Evolutionary conservation across 2,797 vertebrate species (phyloP), one percentile per base, ranked within the genome.

Genomic region (Denticeps clupeoides): DNA sequence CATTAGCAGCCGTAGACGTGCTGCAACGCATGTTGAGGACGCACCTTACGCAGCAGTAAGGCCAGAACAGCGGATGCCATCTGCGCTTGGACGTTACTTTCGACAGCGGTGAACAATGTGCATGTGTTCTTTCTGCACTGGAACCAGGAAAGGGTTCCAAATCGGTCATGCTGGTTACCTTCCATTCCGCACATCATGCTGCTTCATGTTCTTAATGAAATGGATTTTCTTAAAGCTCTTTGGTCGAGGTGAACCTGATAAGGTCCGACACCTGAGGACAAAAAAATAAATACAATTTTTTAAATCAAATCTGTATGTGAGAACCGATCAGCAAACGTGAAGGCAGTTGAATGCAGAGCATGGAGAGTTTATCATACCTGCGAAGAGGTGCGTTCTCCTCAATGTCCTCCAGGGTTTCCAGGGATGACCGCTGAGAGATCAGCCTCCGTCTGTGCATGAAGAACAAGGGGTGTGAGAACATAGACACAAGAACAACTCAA

Each of bases 201-300:
- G 94, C 74, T 87, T 73, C 84, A 99, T 92, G 73, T 89, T 97
- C 86, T 97, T 99, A 77, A 97, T 96, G 75, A 98, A 97, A 83
- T 98, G 93, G 74, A 99, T 83, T 83, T 99, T 99, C 87, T 97
- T 98, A 62, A 96, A 97, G 82, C 86, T 96, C 90, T 95, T 99
- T 89, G 93, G 93, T 89, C 93, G 88, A 54, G 94, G 95, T 54
- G 95, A 98, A 86, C 94, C 94, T 56, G 94, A 99, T 71, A 97
- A 83, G 72, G 95, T 99, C 69, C 93, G 83, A 73, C 94, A 99
- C 81, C 94, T 84, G 38, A 53, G 61, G 4, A 24, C 18, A 35
- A 9, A 12, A 35, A 25, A 41, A n/a, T 37, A 12, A 27, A 31
- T n/a, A n/a, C n/a, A n/a, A n/a, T n/a, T n/a, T n/a, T n/a, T n/a